Evolutionary conservation across 2,888 invertebrate species (phyloP), one percentile per base, ranked within the genome.

Genomic region (Ypsolopha sequella): DNA sequence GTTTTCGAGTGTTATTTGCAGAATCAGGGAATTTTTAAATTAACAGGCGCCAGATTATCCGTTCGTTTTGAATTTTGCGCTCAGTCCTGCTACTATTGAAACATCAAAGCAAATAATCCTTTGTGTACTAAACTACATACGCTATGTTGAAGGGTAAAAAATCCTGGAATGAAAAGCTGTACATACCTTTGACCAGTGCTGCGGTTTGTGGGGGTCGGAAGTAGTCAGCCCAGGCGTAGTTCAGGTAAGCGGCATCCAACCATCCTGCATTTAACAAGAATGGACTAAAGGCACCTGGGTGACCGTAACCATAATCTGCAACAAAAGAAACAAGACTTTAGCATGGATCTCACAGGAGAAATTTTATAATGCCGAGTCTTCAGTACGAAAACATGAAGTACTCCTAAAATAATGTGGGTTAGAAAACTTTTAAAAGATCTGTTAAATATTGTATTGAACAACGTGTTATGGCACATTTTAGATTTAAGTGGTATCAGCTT

Each of bases 171-270:
- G 14, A 47, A 48, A 48, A 36, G 14, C 3, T 2, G 9, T 35
- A 33, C 51, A n/a, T 52, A 89, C 91, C 90, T 90, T 92, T 92
- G 46, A 91, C 76, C 56, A 92, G 76, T 3, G 89, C 53, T 39
- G 76, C 68, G 35, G 74, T 60, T 52, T 70, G 86, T 6, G 88
- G 89, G 53, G 87, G 86, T 64, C 89, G 81, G 74, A 93, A 91
- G 71, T 93, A 93, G 67, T 94, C 93, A 0, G 87, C 89, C 84
- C 91, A 91, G 46, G 92, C 91, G 72, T 94, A 94, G 63, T 91
- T 91, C 78, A 95, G 89, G 73, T 94, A 95, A 6, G 94, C 92
- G 1, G 94, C 92, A 68, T 96, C 96, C 60, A 96, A 78, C 93
- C 95, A 95, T 38, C 93, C 92, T 0, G 95, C 93, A 66, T 93